A percentile compares a stretch with the other conserved stretches of the same genome.
phyloP scores from a whole-genome alignment of 2,113 vertebrate genomes.

The Phoxinus phoxinus region DNA sequence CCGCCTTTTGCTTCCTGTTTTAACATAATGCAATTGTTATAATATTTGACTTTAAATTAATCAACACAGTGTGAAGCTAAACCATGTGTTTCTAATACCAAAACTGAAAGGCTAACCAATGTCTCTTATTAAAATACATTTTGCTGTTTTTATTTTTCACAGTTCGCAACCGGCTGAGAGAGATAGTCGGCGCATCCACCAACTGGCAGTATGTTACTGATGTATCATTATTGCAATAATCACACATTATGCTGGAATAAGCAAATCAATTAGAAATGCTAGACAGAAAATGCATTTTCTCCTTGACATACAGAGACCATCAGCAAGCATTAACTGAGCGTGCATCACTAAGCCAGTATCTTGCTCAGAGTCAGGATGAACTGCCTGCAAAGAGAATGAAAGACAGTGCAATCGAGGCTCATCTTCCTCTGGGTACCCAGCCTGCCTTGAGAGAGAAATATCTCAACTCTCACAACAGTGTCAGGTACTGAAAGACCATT shows the following conservation, averaged over 20 bases:
- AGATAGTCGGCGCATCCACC: not conserved
- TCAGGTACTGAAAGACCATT: slow-evolving; percentile 79
- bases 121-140: not conserved
- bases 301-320: slow-evolving; percentile 81
- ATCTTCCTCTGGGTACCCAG: slow-evolving; percentile 92
- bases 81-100: not conserved
- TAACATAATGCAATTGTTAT: not conserved
- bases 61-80: not conserved
- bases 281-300: not conserved
- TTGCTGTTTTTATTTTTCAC: not conserved
- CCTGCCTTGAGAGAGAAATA: slow-evolving; percentile 92
- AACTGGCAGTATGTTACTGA: slow-evolving; percentile 20
- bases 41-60: not conserved
- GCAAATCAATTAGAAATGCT: not conserved
- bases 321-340: slow-evolving; percentile 88
- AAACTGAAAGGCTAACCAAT: not conserved
- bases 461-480: slow-evolving; percentile 87
- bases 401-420: slow-evolving; percentile 90
- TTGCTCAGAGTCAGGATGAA: slow-evolving; percentile 82
- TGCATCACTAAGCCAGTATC: slow-evolving; percentile 79
- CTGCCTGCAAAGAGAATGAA: slow-evolving; percentile 87
- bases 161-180: slow-evolving; percentile 9
- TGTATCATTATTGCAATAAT: not conserved
- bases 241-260: not conserved
- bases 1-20: slow-evolving; percentile 4